Conservation (phyloP, 2,113 vertebrate species). For the Scomber colias region DNA sequence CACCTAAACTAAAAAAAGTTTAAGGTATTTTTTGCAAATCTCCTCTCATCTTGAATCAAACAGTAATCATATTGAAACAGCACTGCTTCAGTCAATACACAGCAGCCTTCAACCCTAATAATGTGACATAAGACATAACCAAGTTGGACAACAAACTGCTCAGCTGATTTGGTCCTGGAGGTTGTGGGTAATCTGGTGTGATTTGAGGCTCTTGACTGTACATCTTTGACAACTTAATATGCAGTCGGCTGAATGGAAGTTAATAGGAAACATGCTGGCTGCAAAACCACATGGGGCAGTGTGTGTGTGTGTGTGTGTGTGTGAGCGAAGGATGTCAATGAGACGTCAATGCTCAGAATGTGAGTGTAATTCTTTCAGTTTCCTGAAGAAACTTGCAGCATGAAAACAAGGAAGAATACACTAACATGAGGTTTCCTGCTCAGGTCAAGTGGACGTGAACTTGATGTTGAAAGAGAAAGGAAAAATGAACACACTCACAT, state of each 20-base stretch:
- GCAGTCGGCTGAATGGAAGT: constrained; percentile 37
- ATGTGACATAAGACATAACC: constrained; percentile 67
- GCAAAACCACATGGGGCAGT: constrained; percentile 13
- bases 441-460: constrained; percentile 4
- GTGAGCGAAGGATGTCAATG: too few relatives aligned
- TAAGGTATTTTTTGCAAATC: constrained; percentile 14
- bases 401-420: constrained; percentile 31
- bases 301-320: constrained; percentile 30
- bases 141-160: constrained; percentile 65
- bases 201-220: constrained; percentile 69
- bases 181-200: constrained; percentile 70
- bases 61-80: constrained; percentile 12
- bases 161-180: constrained; percentile 62
- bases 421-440: constrained; percentile 48
- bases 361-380: constrained; percentile 39
- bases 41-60: background rate
- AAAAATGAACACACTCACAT: background rate
- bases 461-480: constrained; percentile 16
- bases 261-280: constrained; percentile 81
- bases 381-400: constrained; percentile 12
- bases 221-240: constrained; percentile 76
- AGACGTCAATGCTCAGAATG: constrained; percentile 14
- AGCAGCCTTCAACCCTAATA: constrained; percentile 69
- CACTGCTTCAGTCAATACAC: constrained; percentile 8
- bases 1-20: background rate